Evolutionary conservation across 1,140 invertebrate genomes (phyloP).

Genomic region (Archegozetes longisetosus): DNA sequence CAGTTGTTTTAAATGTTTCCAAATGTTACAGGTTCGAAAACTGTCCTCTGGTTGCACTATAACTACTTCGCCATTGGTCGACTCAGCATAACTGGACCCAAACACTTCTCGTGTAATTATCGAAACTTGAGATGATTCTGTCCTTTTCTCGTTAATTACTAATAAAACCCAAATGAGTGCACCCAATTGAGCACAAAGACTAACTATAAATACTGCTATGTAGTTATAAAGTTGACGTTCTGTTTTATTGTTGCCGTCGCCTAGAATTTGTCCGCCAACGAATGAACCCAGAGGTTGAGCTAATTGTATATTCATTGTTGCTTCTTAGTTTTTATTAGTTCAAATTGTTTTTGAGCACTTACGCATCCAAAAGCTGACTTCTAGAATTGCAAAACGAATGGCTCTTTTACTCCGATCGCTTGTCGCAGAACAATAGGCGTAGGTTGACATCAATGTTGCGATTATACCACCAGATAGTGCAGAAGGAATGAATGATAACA

Average conservation of each 20-base stretch:
- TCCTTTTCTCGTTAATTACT: slow-evolving; percentile 7
- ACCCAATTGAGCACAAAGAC: slow-evolving; percentile 7
- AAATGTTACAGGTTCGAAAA: background rate
- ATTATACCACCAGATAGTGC: slow-evolving; percentile 13
- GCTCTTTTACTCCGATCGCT: slow-evolving; percentile 4
- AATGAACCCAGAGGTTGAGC: slow-evolving; percentile 13
- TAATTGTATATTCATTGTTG: background rate
- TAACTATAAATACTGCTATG: slow-evolving; percentile 12
- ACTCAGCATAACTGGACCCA: background rate
- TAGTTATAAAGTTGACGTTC: slow-evolving; percentile 6
- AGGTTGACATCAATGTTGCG: slow-evolving; percentile 9
- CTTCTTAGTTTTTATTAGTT: background rate
- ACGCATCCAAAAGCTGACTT: slow-evolving; percentile 13
- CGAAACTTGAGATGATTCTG: background rate
- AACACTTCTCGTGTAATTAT: background rate
- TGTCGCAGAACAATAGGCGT: slow-evolving; percentile 13
- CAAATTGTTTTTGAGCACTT: background rate
- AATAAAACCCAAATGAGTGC: slow-evolving; percentile 7
- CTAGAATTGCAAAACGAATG: slow-evolving; percentile 11
- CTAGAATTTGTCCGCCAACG: slow-evolving; percentile 12
- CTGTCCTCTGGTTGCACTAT: background rate
- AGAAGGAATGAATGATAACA: slow-evolving; percentile 11
- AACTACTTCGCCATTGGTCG: background rate
- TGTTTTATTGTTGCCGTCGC: slow-evolving; percentile 7
- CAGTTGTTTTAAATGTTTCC: background rate